Evolutionary conservation across 2,888 invertebrate genomes (phyloP).

Genomic region (Macaria notata): DNA sequence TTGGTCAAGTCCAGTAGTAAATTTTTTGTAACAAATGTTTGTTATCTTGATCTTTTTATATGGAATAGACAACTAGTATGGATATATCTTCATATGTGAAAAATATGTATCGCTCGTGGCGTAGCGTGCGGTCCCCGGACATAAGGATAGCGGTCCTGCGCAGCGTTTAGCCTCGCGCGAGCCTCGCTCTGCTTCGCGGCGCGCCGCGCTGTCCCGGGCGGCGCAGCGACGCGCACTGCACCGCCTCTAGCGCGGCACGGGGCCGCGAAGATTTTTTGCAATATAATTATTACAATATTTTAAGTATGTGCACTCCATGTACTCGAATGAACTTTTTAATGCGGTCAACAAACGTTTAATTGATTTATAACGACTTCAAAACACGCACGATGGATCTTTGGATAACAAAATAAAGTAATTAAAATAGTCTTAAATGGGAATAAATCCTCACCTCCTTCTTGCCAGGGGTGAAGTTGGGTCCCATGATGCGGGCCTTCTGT

Average conservation of each 20-base stretch:
- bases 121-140: slow-evolving; percentile 86
- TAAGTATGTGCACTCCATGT: too few species aligned
- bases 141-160: slow-evolving; percentile 92
- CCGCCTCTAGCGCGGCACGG: slow-evolving; percentile 60
- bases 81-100: too few species aligned
- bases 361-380: too few species aligned
- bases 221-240: slow-evolving; percentile 24
- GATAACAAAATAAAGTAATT: too few species aligned
- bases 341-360: too few species aligned
- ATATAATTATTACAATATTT: slow-evolving; percentile 7
- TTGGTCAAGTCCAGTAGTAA: slow-evolving; percentile 1
- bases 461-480: slow-evolving; percentile 98
- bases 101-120: slow-evolving; percentile 70
- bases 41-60: too few species aligned
- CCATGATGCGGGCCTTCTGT: slow-evolving; percentile 98
- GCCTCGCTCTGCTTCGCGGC: slow-evolving; percentile 84
- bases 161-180: slow-evolving; percentile 84
- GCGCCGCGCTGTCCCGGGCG: slow-evolving; percentile 54
- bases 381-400: too few species aligned
- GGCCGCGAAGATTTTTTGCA: slow-evolving; percentile 42
- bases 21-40: too few species aligned
- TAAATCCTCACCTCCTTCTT: slow-evolving; percentile 90
- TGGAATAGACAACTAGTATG: too few species aligned
- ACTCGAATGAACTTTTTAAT: too few species aligned
- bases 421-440: too few species aligned